A percentile compares a stretch with the other conserved stretches of the same genome.
phyloP scores from a whole-genome alignment of 2,888 invertebrate species.

The Campaea margaritaria region DNA sequence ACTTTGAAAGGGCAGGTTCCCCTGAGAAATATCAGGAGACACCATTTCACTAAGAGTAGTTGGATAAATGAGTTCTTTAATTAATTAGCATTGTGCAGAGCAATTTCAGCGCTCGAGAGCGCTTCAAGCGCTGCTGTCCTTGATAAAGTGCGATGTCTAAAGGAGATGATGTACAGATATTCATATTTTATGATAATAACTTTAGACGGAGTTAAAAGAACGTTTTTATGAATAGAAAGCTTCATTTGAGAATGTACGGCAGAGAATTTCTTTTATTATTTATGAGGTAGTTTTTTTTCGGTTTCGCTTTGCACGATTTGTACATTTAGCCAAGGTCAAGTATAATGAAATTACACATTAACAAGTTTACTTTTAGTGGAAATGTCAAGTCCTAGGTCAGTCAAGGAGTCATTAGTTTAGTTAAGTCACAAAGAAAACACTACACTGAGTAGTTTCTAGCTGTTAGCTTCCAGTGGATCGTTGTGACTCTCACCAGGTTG shows the following conservation, averaged over 20 bases:
- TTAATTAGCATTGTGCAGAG: conserved; percentile 19
- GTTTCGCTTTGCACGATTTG: too few relatives aligned
- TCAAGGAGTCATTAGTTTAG: too few relatives aligned
- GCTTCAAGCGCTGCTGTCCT: conserved; percentile 6
- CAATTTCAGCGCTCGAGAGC: conserved; percentile 6
- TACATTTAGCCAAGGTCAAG: too few relatives aligned
- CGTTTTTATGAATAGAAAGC: background rate
- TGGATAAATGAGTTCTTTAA: conserved; percentile 10
- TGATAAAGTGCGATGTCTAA: conserved; percentile 16
- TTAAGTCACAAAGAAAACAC: too few relatives aligned
- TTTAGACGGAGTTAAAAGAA: conserved; percentile 2
- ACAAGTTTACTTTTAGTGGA: too few relatives aligned
- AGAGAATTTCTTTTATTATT: background rate
- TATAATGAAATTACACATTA: too few relatives aligned
- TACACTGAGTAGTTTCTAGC: too few relatives aligned
- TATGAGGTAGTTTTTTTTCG: too few relatives aligned
- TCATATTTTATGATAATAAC: conserved; percentile 20
- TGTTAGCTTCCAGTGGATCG: too few relatives aligned
- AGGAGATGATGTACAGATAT: conserved; percentile 4
- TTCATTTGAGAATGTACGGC: background rate
- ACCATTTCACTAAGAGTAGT: conserved; percentile 4
- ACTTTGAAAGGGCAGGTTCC: conserved; percentile 1
- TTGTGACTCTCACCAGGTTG: too few relatives aligned
- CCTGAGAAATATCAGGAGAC: conserved; percentile 7
- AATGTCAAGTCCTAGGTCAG: too few relatives aligned